Evolutionary conservation across 2,888 invertebrate species (phyloP).

Genomic region (Hemaris fuciformis): DNA sequence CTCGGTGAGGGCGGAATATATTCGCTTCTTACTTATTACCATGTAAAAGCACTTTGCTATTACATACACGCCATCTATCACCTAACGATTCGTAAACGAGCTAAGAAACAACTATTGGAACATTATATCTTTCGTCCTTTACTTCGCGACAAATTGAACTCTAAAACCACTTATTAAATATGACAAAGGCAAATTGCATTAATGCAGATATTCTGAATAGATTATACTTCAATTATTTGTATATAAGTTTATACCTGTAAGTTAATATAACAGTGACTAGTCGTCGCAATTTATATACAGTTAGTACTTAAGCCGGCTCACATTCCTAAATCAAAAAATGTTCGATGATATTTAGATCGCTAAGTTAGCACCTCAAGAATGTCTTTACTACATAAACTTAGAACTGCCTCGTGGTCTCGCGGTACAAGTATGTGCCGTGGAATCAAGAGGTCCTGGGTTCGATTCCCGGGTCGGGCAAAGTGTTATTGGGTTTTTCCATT

Average conservation of each 20-base stretch:
- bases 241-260: constrained; percentile 43
- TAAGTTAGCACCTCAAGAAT: neutral
- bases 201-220: constrained; percentile 40
- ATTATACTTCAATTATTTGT: constrained; percentile 37
- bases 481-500: too few relatives aligned
- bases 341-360: neutral
- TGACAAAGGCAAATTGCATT: too few relatives aligned
- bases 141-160: too few relatives aligned
- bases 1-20: neutral
- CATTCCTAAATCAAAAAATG: neutral
- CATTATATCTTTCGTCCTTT: neutral
- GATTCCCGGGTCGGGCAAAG: too few relatives aligned
- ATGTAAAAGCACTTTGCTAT: neutral
- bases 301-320: constrained; percentile 7
- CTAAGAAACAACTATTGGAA: constrained; percentile 2
- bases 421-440: too few relatives aligned
- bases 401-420: neutral
- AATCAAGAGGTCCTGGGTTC: too few relatives aligned
- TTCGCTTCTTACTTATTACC: constrained; percentile 2
- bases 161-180: too few relatives aligned
- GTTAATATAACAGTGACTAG: constrained; percentile 58
- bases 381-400: neutral
- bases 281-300: constrained; percentile 50
- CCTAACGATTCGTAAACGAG: neutral
- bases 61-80: neutral